phyloP scores from a whole-genome alignment of 2,113 vertebrate species.

The Poecile atricapillus region DNA sequence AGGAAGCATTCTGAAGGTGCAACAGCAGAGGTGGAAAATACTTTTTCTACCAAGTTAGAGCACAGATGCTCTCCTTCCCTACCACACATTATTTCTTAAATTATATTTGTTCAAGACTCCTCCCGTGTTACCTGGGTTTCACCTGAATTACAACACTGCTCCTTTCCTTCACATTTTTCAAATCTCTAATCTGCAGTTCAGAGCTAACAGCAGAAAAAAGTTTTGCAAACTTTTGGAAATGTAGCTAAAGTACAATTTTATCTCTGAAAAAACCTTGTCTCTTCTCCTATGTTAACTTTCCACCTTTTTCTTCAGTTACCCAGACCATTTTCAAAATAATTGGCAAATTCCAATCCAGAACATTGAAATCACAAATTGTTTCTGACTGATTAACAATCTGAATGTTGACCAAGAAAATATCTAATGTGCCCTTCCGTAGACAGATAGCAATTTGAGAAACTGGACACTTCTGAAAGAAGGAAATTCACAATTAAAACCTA shows the following conservation, averaged over 20 bases:
- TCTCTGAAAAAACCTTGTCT: not conserved
- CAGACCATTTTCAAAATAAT: not conserved
- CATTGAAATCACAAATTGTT: not conserved
- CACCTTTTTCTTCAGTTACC: not conserved
- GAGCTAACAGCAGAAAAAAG: not conserved
- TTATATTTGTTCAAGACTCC: not conserved
- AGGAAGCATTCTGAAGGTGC: not conserved
- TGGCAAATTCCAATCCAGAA: not conserved
- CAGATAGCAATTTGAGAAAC: not conserved
- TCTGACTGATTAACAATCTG: not conserved
- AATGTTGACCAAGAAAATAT: not conserved
- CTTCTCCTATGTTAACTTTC: not conserved
- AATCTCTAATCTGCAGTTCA: not conserved
- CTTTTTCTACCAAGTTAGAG: not conserved
- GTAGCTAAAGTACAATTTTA: not conserved
- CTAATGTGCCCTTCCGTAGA: not conserved
- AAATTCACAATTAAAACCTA: not conserved
- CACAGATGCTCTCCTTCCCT: not conserved
- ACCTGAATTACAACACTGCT: not conserved
- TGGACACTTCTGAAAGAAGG: not conserved
- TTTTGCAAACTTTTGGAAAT: not conserved
- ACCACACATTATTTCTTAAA: not conserved
- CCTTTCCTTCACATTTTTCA: not conserved
- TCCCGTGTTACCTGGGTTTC: not conserved
- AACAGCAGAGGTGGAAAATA: not conserved